Conservation (phyloP, 2,888 invertebrate genomes). For the Troides oblongomaculatus region DNA sequence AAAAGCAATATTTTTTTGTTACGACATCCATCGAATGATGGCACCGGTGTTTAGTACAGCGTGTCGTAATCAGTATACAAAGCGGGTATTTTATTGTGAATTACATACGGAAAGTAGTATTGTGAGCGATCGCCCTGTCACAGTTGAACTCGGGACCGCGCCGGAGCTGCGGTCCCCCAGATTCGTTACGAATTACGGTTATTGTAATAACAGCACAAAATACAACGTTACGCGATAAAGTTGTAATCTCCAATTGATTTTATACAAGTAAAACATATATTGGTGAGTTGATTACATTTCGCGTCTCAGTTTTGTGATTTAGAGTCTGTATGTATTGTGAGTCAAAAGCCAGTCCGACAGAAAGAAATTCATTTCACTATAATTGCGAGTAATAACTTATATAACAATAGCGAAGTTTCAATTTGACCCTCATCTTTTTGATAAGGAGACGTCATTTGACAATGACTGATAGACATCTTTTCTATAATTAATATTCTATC, state of each 20-base stretch:
- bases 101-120: slow-evolving; percentile 73
- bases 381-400: not conserved
- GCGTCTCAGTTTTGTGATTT: not conserved
- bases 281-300: slow-evolving; percentile 14
- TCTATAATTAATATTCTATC: not conserved
- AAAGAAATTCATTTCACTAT: not conserved
- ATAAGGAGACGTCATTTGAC: slow-evolving; percentile 11
- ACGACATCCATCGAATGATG: slow-evolving; percentile 49
- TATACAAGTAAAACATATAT: not conserved
- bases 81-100: slow-evolving; percentile 77
- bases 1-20: slow-evolving; percentile 34
- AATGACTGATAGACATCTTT: slow-evolving; percentile 7
- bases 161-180: slow-evolving; percentile 55
- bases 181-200: slow-evolving; percentile 41
- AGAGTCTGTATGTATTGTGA: not conserved
- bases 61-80: slow-evolving; percentile 75
- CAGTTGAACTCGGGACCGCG: slow-evolving; percentile 64
- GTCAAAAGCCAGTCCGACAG: not conserved
- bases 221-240: slow-evolving; percentile 3
- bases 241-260: not conserved
- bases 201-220: slow-evolving; percentile 41
- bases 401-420: slow-evolving; percentile 6
- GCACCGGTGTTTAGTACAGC: slow-evolving; percentile 66
- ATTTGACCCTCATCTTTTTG: slow-evolving; percentile 11
- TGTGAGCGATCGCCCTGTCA: slow-evolving; percentile 66